Evolutionary conservation across 2,888 invertebrate genomes (phyloP), one percentile per base, ranked within the genome.

Genomic region (Lumbricus terrestris): DNA sequence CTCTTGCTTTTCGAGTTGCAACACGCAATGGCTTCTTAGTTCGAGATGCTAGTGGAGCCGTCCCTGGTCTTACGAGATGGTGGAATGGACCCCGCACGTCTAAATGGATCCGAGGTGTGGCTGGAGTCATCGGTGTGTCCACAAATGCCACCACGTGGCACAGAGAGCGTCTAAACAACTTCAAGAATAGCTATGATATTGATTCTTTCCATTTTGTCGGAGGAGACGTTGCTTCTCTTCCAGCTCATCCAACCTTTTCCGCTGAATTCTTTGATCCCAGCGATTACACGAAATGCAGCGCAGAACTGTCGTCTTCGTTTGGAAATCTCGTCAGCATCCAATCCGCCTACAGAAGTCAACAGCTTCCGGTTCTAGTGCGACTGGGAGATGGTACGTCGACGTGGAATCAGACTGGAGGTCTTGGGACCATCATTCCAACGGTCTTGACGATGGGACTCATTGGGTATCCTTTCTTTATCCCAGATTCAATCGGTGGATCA

Each of bases 1-100:
- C 98, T 92, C 95, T 95, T 2, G 97, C 97, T 93, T 98, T 98
- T 94, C 85, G 85, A 34, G 96, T 96, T 90, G 97, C 97, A 93
- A 97, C 88, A 29, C 35, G 34, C 16, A 69, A 88, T 18, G 89
- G 88, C 33, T 42, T 42, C 33, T 42, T 91, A 34, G 89, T 91
- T 11, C 40, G 38, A 38, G 90, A 85, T 88, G 38, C 34, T 11
- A 69, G 88, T 15, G 82, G 88, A 16, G 23, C 47, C n/a, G 91
- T 90, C 15, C 91, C 91, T 18, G 91, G 90, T 6, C 85, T 91
- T 20, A 40, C 82, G 82, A 38, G 54, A 20, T 37, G 40, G 88
- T 40, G 88, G 40, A 88, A 37, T n/a, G 89, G 34, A 29, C 90
- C 88, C 15, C 33, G 23, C 20, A 37, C 29, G 23, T n/a, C 35